Evolutionary conservation across 2,888 invertebrate genomes (phyloP), one percentile per base, ranked within the genome.

Genomic region (Tenthredo mesomela): DNA sequence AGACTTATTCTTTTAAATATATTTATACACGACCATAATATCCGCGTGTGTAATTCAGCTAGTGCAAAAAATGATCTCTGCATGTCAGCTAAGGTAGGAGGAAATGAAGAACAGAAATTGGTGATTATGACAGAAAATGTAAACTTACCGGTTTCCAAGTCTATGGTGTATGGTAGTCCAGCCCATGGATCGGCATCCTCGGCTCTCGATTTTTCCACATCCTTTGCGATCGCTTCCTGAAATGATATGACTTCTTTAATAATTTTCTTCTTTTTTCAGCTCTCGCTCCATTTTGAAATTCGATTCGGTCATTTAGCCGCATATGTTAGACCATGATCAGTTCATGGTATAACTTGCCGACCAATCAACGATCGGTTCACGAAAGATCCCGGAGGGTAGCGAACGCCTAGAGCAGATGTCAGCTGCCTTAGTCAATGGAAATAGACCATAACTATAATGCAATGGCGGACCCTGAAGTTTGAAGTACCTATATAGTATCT

Each of bases 111-210:
- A 18, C 25, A 25, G 15, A 1, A 40, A 15, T 10, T 15, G 9
- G 58, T 15, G 18, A 70, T 7, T n/a, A 71, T 4, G 29, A 40
- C 18, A n/a, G 29, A 43, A 84, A 54, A 73, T 29, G 2, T 54
- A 83, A 80, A 95, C 96, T 95, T 93, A 97, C 98, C 98, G 87
- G 98, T 98, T 94, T 98, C 98, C 18, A 97, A 96, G 92, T 98
- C 98, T 86, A 98, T 96, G 86, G 97, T 97, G 93, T 97, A 97
- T 0, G 96, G 95, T 7, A 97, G 95, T 33, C 97, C 97, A 40
- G 96, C 96, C 97, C 97, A 97, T 6, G 96, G 97, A 92, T 97
- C 96, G 58, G 95, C 95, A 91, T 95, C 92, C 84, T 92, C 90
- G 70, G 90, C 92, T 85, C 90, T 93, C 83, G 90, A 88, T 86